A percentile compares a stretch with the other conserved stretches of the same genome.
Evolutionary conservation across 2,888 invertebrate species (phyloP).

Genomic region (Sepiola atlantica): DNA sequence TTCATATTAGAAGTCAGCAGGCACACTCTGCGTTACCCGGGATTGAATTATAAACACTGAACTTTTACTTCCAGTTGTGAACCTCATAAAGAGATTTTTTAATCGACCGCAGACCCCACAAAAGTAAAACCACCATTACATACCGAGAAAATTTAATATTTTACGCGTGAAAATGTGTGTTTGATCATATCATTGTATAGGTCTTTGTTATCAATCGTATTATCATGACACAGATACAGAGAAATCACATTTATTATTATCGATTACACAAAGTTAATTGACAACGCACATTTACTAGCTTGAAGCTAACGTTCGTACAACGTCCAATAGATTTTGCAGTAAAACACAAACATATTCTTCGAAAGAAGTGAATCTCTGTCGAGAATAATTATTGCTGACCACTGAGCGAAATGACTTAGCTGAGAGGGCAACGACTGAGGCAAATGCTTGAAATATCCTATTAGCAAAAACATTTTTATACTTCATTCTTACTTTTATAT

Average conservation of each 20-base stretch:
- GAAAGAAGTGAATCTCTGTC: background rate
- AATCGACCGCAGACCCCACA: no score
- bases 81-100: no score
- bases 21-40: no score
- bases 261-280: no score
- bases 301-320: background rate
- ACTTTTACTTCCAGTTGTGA: no score
- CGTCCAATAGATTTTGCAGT: background rate
- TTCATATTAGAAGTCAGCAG: no score
- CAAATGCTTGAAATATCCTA: background rate
- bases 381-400: background rate
- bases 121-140: no score
- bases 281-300: background rate
- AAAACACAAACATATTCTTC: background rate
- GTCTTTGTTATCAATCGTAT: no score
- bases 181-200: no score
- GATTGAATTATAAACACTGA: no score
- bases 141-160: no score
- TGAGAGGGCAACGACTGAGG: background rate
- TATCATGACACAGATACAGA: background rate
- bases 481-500: background rate
- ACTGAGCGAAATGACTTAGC: background rate
- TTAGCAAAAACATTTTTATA: background rate
- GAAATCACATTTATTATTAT: background rate
- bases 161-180: no score